phyloP scores from a whole-genome alignment of 2,113 vertebrate genomes.

The Melanotaenia duboulayi region DNA sequence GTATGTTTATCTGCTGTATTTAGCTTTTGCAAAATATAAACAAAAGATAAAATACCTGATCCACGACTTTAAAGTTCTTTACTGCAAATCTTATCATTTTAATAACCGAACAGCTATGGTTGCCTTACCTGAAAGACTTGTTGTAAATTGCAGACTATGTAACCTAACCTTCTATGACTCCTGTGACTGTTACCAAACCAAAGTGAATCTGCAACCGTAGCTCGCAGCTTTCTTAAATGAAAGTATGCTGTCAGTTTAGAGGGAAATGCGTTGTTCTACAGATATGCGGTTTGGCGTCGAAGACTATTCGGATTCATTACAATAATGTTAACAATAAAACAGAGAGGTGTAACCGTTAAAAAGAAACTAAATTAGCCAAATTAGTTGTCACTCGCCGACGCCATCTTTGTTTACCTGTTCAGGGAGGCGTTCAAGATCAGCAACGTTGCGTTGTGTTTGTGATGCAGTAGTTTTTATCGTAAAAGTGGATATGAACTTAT shows the following conservation, averaged over 20 bases:
- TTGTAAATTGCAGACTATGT: not conserved
- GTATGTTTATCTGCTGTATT: too few relatives aligned
- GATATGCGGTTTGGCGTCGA: not conserved
- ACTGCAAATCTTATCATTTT: too few relatives aligned
- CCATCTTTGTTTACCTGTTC: not conserved
- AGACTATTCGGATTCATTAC: too few relatives aligned
- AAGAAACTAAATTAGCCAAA: not conserved
- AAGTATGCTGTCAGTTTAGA: not conserved
- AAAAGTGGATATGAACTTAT: not conserved
- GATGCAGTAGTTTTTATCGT: not conserved
- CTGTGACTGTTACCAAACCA: not conserved
- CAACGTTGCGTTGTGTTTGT: not conserved
- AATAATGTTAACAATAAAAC: not conserved
- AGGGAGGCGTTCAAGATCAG: slow-evolving; percentile 8
- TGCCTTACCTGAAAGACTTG: not conserved
- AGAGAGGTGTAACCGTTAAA: not conserved
- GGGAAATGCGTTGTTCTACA: not conserved
- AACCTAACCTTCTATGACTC: not conserved
- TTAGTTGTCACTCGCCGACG: not conserved
- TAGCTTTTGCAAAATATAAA: too few relatives aligned
- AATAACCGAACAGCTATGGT: not conserved
- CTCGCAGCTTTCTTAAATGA: not conserved
- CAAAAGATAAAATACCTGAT: too few relatives aligned
- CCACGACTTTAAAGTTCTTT: too few relatives aligned
- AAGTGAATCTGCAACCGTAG: too few relatives aligned